phyloP scores from a whole-genome alignment of 2,888 invertebrate genomes.

The Philhelius pedissequus region DNA sequence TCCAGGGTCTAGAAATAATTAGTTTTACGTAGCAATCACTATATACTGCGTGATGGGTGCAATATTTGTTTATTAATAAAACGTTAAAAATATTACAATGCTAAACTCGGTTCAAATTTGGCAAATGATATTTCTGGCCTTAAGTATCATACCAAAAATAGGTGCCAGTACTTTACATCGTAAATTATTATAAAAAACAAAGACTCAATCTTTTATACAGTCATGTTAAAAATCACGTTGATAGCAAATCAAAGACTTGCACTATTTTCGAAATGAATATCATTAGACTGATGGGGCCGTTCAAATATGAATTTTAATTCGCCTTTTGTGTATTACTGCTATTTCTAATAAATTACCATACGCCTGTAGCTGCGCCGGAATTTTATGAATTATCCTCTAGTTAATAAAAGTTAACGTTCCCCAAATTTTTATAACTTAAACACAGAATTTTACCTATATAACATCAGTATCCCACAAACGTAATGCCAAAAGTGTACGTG shows the following conservation, averaged over 20 bases:
- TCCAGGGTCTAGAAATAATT: no score
- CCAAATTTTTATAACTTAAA: background rate
- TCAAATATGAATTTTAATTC: background rate
- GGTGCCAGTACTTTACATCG: no score
- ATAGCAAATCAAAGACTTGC: background rate
- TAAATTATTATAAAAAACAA: no score
- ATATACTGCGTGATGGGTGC: no score
- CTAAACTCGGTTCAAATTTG: no score
- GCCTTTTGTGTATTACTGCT: background rate
- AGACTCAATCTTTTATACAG: no score
- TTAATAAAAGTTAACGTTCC: constrained; percentile 2
- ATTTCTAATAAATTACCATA: background rate
- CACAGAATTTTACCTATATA: background rate
- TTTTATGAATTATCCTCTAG: background rate
- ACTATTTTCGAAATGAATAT: background rate
- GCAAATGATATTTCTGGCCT: no score
- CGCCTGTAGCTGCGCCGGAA: background rate
- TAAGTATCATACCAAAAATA: no score
- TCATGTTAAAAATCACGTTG: background rate
- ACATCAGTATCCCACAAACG: background rate
- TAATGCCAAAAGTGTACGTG: background rate
- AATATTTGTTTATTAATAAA: no score
- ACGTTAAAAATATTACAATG: no score
- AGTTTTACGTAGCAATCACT: no score
- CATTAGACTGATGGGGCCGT: background rate